Evolutionary conservation across 30 jellyfish, hydroid and myxozoan species (phyloP).

Genomic region (Hydractinia symbiolongicarpus): DNA sequence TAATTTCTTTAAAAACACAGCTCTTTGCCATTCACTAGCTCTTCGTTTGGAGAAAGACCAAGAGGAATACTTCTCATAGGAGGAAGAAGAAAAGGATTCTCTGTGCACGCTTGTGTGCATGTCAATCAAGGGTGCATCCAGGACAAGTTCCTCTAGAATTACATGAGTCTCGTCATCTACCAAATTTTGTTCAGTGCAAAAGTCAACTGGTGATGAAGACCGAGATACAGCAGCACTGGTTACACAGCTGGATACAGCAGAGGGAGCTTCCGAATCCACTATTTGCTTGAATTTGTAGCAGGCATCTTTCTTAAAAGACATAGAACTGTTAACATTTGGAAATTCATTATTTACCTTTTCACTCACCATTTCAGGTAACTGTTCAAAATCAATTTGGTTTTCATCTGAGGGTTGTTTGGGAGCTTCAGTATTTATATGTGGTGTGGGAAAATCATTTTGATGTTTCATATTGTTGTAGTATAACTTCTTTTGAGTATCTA

Average conservation of each 20-base stretch:
- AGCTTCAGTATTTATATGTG: background rate
- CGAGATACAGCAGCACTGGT: slow-evolving; percentile 20
- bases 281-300: background rate
- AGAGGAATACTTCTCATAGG: slow-evolving; percentile 45
- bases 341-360: background rate
- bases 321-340: background rate
- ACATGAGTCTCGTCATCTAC: slow-evolving; percentile 18
- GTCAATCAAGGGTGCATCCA: slow-evolving; percentile 50
- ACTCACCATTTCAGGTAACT: background rate
- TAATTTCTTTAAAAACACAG: slow-evolving; percentile 37
- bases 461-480: background rate
- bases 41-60: slow-evolving; percentile 91
- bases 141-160: slow-evolving; percentile 29
- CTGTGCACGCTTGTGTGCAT: slow-evolving; percentile 24
- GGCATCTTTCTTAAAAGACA: background rate
- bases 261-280: background rate
- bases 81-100: slow-evolving; percentile 47
- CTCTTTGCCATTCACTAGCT: slow-evolving; percentile 96
- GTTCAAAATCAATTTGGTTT: too few relatives aligned
- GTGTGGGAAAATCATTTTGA: background rate
- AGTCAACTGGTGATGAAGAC: slow-evolving; percentile 20
- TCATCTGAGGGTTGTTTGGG: slow-evolving; percentile 2
- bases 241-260: slow-evolving; percentile 18
- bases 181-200: background rate
- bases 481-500: background rate